A percentile compares a stretch with the other conserved stretches of the same genome.
These are phyloP conservation scores for Takifugu flavidus DNA, from an alignment of 2,113 vertebrate genomes.

Conservation along the genomic window DNA sequence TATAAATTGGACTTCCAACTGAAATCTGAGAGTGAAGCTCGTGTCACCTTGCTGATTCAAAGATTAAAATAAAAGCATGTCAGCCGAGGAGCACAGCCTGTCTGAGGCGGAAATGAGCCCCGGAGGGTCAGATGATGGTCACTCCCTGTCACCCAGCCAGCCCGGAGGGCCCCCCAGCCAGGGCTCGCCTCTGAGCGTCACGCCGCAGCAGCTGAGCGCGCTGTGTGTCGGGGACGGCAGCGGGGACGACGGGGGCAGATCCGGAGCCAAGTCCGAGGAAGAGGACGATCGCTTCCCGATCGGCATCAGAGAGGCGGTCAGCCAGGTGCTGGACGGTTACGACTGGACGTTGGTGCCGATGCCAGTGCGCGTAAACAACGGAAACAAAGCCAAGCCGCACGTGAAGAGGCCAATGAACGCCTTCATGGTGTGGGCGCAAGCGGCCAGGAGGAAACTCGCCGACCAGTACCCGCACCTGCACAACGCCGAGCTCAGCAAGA, in stretches of 20 bases:
- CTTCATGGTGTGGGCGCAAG: conserved; percentile 98
- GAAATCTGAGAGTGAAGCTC: conserved; percentile 2
- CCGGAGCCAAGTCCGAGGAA: conserved; percentile 66
- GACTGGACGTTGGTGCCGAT: conserved; percentile 99
- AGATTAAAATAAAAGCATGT: conserved; percentile 72
- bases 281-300: conserved; percentile 92
- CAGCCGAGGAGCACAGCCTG: conserved; percentile 92
- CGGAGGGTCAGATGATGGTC: conserved; percentile 90
- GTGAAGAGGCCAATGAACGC: conserved; percentile 94
- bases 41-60: conserved; percentile 7
- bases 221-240: conserved; percentile 79
- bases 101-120: conserved; percentile 96
- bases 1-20: no score
- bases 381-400: conserved; percentile 94
- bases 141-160: conserved; percentile 84
- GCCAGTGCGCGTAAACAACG: conserved; percentile 95
- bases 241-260: conserved; percentile 59
- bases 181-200: conserved; percentile 70
- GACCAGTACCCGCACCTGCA: conserved; percentile 98
- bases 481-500: conserved; percentile 98
- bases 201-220: conserved; percentile 76
- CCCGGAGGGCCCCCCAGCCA: conserved; percentile 73
- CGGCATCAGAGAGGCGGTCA: conserved; percentile 96
- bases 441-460: conserved; percentile 91
- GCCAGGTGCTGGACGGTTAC: conserved; percentile 96